phyloP scores from a whole-genome alignment of 2,888 invertebrate species.

The Acrobasis repandana region DNA sequence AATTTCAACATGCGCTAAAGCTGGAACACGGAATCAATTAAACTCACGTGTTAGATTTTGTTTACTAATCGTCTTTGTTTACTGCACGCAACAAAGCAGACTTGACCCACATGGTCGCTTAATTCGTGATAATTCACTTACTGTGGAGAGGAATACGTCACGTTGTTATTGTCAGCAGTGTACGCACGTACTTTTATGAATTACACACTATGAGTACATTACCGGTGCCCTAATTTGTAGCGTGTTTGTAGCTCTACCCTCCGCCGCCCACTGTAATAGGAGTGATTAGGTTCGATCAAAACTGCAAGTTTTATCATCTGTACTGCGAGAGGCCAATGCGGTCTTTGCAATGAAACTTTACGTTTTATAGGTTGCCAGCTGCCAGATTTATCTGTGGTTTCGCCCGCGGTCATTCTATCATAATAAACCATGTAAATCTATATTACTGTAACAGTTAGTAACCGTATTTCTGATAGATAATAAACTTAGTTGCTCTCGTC shows the following conservation, averaged over 20 bases:
- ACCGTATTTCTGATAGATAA: neutral
- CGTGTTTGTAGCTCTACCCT: neutral
- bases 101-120: conserved; percentile 67
- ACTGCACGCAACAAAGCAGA: conserved; percentile 46
- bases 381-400: conserved; percentile 1
- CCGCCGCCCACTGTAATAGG: neutral
- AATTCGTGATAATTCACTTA: conserved; percentile 59
- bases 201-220: neutral
- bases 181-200: neutral
- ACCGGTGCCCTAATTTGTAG: conserved; percentile 1
- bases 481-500: neutral
- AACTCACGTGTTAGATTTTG: conserved; percentile 21
- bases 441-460: neutral
- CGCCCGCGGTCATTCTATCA: neutral
- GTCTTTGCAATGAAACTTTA: neutral
- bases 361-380: neutral
- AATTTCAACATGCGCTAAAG: neutral
- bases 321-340: neutral
- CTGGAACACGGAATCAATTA: conserved; percentile 1
- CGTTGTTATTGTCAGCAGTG: conserved; percentile 28
- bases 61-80: conserved; percentile 36
- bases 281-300: neutral
- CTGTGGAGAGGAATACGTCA: conserved; percentile 40
- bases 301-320: neutral
- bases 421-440: neutral